phyloP scores from a whole-genome alignment of 2,113 vertebrate species.

The Cranoglanis bouderius region DNA sequence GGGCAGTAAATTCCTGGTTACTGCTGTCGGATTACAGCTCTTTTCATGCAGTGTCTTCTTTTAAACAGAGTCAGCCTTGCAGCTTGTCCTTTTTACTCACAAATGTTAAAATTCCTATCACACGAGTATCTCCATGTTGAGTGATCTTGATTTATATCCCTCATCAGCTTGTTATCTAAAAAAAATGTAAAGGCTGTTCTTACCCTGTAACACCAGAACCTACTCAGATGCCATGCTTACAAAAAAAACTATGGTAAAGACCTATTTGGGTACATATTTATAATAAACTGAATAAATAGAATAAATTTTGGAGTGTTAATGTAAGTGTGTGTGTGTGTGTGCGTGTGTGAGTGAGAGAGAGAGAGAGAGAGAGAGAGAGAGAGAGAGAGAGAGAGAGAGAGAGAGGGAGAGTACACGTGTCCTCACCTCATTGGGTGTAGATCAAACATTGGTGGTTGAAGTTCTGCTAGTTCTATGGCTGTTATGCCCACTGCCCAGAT shows the following conservation, averaged over 20 bases:
- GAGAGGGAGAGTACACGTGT: too few relatives aligned
- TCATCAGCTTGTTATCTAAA: too few relatives aligned
- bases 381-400: too few relatives aligned
- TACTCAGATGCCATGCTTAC: too few relatives aligned
- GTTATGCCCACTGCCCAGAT: constrained; percentile 62
- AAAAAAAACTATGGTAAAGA: neutral
- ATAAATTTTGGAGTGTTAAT: neutral
- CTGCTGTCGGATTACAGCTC: neutral
- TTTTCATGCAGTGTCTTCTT: too few relatives aligned
- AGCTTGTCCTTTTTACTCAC: neutral
- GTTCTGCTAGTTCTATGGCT: constrained; percentile 58
- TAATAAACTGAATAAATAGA: neutral
- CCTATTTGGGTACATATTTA: neutral
- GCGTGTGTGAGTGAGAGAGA: too few relatives aligned
- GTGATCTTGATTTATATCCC: too few relatives aligned
- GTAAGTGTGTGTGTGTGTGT: neutral
- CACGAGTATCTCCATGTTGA: neutral
- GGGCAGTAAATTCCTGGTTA: neutral
- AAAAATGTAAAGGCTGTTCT: too few relatives aligned
- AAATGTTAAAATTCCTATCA: neutral
- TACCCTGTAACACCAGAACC: too few relatives aligned
- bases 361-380: too few relatives aligned
- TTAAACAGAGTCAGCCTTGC: neutral
- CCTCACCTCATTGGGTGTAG: constrained; percentile 60
- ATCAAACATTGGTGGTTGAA: constrained; percentile 65